A percentile compares a stretch with the other conserved stretches of the same genome.
These are phyloP conservation scores for Leptinotarsa lineolata DNA, from an alignment of 1,140 invertebrate genomes.

Conservation along the genomic window DNA sequence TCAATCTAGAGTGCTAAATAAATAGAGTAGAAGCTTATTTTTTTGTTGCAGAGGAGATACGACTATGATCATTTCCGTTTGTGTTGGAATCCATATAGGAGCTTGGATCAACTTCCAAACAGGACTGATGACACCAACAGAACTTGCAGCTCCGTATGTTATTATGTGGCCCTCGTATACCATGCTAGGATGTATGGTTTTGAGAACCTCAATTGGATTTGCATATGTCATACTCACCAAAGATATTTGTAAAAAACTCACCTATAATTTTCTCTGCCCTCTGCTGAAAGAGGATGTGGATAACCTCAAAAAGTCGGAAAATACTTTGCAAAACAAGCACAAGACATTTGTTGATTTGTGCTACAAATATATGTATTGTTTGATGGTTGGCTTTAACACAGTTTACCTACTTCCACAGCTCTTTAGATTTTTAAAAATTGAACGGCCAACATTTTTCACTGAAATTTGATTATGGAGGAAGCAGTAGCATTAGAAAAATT, in stretches of 20 bases:
- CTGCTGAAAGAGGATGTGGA: constrained; percentile 69
- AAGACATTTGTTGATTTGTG: constrained; percentile 78
- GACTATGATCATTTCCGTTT: constrained; percentile 79
- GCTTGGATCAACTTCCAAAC: constrained; percentile 83
- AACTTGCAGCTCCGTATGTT: constrained; percentile 67
- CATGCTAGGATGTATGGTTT: constrained; percentile 67
- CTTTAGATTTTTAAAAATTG: constrained; percentile 76
- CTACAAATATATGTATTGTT: constrained; percentile 80
- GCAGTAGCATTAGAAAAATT: not conserved
- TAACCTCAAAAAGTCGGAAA: constrained; percentile 64
- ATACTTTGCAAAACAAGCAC: constrained; percentile 67
- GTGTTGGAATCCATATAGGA: constrained; percentile 78
- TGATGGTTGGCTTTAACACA: constrained; percentile 75
- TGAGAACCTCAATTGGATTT: constrained; percentile 77
- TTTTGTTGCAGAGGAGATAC: constrained; percentile 77
- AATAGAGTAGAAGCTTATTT: not conserved
- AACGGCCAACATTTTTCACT: constrained; percentile 81
- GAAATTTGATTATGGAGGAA: constrained; percentile 69
- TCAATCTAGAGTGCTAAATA: no score
- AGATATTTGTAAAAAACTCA: constrained; percentile 69
- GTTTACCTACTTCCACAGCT: constrained; percentile 78
- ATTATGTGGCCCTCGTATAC: constrained; percentile 78
- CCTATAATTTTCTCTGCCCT: constrained; percentile 71
- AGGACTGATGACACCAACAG: constrained; percentile 66
- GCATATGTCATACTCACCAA: constrained; percentile 70